Evolutionary conservation across 2,797 vertebrate genomes (phyloP).

Genomic region (Hirundo rustica): DNA sequence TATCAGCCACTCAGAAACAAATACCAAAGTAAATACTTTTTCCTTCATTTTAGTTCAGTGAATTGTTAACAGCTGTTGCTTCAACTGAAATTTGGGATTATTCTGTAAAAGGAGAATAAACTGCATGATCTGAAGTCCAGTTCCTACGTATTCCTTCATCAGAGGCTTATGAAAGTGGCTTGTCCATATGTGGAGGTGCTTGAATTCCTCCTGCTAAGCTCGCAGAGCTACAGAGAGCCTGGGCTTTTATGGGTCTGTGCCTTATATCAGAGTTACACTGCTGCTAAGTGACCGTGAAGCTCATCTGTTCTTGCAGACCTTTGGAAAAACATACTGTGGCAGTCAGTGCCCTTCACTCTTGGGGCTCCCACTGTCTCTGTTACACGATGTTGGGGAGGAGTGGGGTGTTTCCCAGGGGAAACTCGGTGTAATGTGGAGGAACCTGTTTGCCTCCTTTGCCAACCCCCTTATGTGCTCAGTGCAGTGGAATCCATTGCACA

Average conservation of each 20-base stretch:
- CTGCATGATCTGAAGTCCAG: background rate
- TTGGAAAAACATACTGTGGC: background rate
- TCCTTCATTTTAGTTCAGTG: background rate
- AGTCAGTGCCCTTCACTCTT: background rate
- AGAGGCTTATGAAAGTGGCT: background rate
- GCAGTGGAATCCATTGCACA: background rate
- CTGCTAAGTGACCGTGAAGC: background rate
- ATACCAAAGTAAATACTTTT: background rate
- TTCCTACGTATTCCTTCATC: background rate
- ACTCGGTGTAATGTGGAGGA: background rate
- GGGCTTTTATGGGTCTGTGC: accelerated
- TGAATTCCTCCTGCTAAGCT: background rate
- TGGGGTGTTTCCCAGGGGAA: accelerated
- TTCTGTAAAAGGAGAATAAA: background rate
- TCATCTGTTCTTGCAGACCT: background rate
- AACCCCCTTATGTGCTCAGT: accelerated
- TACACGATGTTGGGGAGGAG: background rate
- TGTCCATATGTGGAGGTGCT: background rate
- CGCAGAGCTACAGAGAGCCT: background rate
- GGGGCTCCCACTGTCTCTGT: background rate
- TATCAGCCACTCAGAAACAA: constrained; percentile 26
- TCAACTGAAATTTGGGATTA: background rate
- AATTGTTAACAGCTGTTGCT: constrained; percentile 46
- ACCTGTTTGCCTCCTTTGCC: background rate
- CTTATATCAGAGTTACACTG: background rate